A percentile compares a stretch with the other conserved stretches of the same genome.
Conservation (phyloP, 2,797 vertebrate genomes). For the Mormyrus hasselquistii region DNA sequence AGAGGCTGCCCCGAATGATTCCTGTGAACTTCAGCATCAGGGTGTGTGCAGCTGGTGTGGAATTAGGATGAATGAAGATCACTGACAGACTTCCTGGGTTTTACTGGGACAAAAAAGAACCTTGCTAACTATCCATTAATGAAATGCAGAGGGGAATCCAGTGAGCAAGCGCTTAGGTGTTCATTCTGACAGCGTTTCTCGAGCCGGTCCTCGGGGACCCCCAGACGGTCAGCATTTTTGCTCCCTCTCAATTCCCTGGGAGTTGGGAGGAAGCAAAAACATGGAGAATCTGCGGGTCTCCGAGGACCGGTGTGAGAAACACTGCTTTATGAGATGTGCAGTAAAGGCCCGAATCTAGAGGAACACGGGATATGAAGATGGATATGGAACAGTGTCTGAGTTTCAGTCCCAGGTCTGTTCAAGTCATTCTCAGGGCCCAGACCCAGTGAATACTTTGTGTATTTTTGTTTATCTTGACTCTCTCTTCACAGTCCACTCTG, state of each 20-base stretch:
- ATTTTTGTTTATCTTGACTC: slow-evolving; percentile 37
- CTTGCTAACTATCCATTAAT: background rate
- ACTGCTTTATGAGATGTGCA: background rate
- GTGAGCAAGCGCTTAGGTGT: background rate
- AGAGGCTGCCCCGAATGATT: slow-evolving; percentile 43
- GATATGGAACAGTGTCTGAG: background rate
- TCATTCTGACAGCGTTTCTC: background rate
- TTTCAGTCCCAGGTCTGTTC: slow-evolving; percentile 17
- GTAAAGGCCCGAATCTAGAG: background rate
- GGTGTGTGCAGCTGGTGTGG: slow-evolving; percentile 41
- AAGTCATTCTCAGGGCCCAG: slow-evolving; percentile 33
- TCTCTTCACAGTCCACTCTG: background rate
- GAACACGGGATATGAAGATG: too few species aligned
- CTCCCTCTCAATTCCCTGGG: background rate
- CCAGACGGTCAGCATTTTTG: background rate
- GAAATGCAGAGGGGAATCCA: slow-evolving; percentile 23
- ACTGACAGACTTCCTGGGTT: background rate
- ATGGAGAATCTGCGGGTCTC: background rate
- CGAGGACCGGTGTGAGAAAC: background rate
- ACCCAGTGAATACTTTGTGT: slow-evolving; percentile 26
- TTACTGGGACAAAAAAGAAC: background rate
- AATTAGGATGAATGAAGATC: background rate
- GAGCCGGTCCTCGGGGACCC: background rate
- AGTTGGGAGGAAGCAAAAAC: too few species aligned
- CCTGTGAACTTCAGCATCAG: slow-evolving; percentile 44